Evolutionary conservation across 1,140 invertebrate species (phyloP).

Genomic region (Coenobita brevimanus): DNA sequence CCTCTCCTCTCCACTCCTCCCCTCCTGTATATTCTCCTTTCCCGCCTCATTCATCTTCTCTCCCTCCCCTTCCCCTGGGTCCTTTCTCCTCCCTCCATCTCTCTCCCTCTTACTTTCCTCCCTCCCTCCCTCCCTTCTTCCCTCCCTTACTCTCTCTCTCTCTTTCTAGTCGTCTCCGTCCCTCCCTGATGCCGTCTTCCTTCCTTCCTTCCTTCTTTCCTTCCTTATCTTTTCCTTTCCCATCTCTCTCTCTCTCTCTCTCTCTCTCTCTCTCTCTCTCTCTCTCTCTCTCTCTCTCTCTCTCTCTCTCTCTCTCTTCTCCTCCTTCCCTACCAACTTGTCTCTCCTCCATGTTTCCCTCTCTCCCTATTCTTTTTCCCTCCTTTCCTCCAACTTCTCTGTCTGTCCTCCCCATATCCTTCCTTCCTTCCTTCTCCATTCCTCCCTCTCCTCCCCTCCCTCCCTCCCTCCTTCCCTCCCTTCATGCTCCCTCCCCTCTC

Average conservation of each 20-base stretch:
- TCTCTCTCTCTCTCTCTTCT: neutral
- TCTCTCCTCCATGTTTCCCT: neutral
- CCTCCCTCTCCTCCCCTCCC: neutral
- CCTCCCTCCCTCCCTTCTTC: too few species aligned
- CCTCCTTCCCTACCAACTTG: neutral
- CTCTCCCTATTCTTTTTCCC: neutral
- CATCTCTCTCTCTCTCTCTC: neutral
- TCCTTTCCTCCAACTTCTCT: neutral
- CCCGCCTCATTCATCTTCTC: too few species aligned
- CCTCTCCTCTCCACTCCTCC: too few species aligned
- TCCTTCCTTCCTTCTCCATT: neutral
- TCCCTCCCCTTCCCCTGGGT: too few species aligned
- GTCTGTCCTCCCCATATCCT: neutral
- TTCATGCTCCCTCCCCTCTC: too few species aligned
- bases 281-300: neutral
- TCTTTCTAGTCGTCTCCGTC: too few species aligned
- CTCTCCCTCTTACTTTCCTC: too few species aligned
- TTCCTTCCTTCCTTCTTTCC: too few species aligned
- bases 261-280: neutral
- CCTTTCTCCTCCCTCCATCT: too few species aligned
- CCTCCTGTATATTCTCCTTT: too few species aligned
- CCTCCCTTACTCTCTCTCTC: too few species aligned
- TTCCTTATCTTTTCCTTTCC: neutral
- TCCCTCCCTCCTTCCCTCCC: constrained; percentile 9
- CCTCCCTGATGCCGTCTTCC: too few species aligned